Evolutionary conservation across 2,888 invertebrate genomes (phyloP).

Genomic region (Drosophila fulvimacula): DNA sequence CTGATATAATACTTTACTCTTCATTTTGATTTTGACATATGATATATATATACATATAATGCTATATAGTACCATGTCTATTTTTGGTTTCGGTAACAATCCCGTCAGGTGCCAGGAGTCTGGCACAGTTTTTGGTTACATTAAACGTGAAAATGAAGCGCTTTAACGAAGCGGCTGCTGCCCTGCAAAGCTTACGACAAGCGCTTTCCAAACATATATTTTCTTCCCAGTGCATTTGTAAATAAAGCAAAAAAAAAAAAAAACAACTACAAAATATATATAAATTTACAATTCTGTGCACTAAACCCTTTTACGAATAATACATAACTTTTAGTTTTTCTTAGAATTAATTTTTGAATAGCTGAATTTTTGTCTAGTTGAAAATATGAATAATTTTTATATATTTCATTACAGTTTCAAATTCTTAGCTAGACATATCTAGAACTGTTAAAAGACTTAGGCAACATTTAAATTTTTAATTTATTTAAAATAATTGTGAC

Average conservation of each 20-base stretch:
- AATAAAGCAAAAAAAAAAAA: slow-evolving; percentile 31
- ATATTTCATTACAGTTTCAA: background rate
- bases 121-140: slow-evolving; percentile 39
- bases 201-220: slow-evolving; percentile 43
- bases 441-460: background rate
- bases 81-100: slow-evolving; percentile 14
- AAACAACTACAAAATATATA: slow-evolving; percentile 10
- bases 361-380: background rate
- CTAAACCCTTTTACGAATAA: slow-evolving; percentile 17
- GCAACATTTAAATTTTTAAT: background rate
- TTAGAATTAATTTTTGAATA: slow-evolving; percentile 4
- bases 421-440: background rate
- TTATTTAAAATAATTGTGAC: background rate
- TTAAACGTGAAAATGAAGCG: slow-evolving; percentile 13
- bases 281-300: slow-evolving; percentile 52
- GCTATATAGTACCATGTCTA: background rate
- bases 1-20: slow-evolving; percentile 29
- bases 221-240: slow-evolving; percentile 44
- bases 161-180: slow-evolving; percentile 57
- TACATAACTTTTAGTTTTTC: background rate
- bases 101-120: slow-evolving; percentile 14
- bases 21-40: slow-evolving; percentile 26
- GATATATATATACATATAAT: slow-evolving; percentile 5
- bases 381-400: background rate
- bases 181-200: slow-evolving; percentile 49